Evolutionary conservation across 2,113 vertebrate genomes (phyloP).

Genomic region (Oostethus manadensis): DNA sequence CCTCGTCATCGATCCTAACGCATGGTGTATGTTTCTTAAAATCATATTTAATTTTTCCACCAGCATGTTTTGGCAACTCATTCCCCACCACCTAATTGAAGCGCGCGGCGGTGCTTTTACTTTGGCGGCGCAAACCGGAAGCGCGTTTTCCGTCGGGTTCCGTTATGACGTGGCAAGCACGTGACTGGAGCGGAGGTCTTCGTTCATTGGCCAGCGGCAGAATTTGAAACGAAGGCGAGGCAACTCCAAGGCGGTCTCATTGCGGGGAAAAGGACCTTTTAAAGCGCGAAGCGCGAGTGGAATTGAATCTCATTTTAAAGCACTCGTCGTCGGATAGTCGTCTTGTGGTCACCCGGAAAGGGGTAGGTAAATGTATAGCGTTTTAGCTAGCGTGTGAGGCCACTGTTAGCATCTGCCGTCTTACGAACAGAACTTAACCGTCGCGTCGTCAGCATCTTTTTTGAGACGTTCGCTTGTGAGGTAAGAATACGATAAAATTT

Average conservation of each 20-base stretch:
- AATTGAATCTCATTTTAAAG: no score
- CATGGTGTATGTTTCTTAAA: no score
- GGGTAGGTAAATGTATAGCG: constrained; percentile 2
- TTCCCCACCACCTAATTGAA: no score
- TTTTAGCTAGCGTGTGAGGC: neutral
- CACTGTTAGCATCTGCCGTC: neutral
- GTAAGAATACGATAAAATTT: no score
- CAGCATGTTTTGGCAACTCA: no score
- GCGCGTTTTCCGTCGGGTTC: neutral
- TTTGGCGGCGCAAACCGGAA: constrained; percentile 25
- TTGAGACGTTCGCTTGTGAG: no score
- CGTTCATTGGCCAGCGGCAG: constrained; percentile 65
- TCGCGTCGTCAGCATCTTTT: neutral
- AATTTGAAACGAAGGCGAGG: constrained; percentile 69
- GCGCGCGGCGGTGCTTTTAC: neutral
- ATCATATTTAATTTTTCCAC: no score
- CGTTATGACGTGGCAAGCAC: neutral
- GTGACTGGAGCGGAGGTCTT: neutral
- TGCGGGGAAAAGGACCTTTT: no score
- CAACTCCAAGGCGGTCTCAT: no score
- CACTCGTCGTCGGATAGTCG: no score
- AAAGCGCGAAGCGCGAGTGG: no score
- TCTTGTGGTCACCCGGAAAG: neutral
- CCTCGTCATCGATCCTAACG: no score
- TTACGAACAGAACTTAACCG: neutral